phyloP scores from a whole-genome alignment of 2,888 invertebrate genomes.

The Nomada fucata region DNA sequence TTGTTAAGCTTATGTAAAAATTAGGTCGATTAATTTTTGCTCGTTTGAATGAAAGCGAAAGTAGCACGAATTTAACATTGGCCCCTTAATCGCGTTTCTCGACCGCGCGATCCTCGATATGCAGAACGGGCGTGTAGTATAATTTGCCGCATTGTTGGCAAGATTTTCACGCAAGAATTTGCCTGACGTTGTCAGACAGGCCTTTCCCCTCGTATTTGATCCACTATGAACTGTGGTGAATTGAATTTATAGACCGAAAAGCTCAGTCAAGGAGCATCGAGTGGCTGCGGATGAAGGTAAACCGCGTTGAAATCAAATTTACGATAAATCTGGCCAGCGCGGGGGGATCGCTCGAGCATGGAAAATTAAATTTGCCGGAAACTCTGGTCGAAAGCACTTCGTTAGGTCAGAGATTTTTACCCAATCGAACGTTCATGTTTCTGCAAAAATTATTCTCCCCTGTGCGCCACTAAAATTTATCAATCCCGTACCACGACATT shows the following conservation, averaged over 20 bases:
- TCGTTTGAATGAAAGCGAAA: too few relatives aligned
- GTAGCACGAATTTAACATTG: constrained; percentile 41
- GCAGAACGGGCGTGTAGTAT: constrained; percentile 13
- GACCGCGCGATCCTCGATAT: background rate
- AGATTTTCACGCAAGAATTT: constrained; percentile 56
- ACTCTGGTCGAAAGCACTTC: constrained; percentile 29
- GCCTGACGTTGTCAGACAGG: constrained; percentile 1
- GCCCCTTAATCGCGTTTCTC: constrained; percentile 43
- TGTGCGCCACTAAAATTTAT: too few relatives aligned
- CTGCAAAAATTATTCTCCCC: too few relatives aligned
- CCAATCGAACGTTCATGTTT: too few relatives aligned
- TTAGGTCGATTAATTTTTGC: too few relatives aligned
- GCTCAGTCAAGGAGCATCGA: constrained; percentile 54
- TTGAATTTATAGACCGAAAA: constrained; percentile 59
- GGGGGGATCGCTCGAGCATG: constrained; percentile 7
- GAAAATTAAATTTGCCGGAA: constrained; percentile 59
- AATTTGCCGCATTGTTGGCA: constrained; percentile 60
- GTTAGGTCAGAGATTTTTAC: background rate
- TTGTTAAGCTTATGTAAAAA: too few relatives aligned
- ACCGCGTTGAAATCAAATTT: constrained; percentile 44
- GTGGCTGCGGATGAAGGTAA: constrained; percentile 50
- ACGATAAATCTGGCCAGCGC: constrained; percentile 26
- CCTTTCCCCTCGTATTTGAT: constrained; percentile 43
- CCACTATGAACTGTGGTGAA: constrained; percentile 35
- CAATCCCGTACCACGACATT: too few relatives aligned